Evolutionary conservation across 1,140 invertebrate genomes (phyloP), one percentile per base, ranked within the genome.

Genomic region (Lineus longissimus): DNA sequence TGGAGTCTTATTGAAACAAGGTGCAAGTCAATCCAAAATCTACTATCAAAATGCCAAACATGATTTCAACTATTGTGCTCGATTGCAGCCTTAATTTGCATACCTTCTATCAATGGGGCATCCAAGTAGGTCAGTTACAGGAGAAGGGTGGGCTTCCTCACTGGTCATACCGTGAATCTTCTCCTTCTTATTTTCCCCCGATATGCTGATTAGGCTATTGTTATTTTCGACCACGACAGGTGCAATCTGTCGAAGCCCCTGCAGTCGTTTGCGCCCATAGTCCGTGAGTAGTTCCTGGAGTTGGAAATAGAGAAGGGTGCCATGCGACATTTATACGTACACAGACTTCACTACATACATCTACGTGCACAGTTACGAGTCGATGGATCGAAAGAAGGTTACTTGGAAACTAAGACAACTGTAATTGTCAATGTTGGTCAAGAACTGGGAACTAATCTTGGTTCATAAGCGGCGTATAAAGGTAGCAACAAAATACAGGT

Each of bases 101-200:
- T 51, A 51, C 47, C 47, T 51, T 19, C 19, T 4, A 9, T 23
- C 47, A n/a, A 51, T 9, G 4, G 47, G 47, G 47, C n/a, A 19
- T 27, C 55, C 55, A 7, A 57, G 30, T 7, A 57, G 55, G 19
- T 57, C 31, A 19, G 55, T 57, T 7, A 57, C 27, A 19, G 55
- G 55, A 6, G 55, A 57, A 33, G 55, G 55, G 19, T 25, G 17
- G 25, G 55, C 55, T 33, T 57, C 55, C n/a, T 57, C 30, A n/a
- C 27, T 25, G 30, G 55, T 57, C 23, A 30, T 25, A 4, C 55
- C 55, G 6, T 7, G 17, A 6, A 22, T n/a, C 27, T 57, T 33
- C 17, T 57, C 30, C 30, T 25, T 57, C 30, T 57, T 4, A 33
- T 57, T 40, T n/a, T 29, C 31, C 6, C 17, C 7, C 7, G 17